Evolutionary conservation across 2,797 vertebrate species (phyloP), one percentile per base, ranked within the genome.

Genomic region (Cirrhinus mrigala): DNA sequence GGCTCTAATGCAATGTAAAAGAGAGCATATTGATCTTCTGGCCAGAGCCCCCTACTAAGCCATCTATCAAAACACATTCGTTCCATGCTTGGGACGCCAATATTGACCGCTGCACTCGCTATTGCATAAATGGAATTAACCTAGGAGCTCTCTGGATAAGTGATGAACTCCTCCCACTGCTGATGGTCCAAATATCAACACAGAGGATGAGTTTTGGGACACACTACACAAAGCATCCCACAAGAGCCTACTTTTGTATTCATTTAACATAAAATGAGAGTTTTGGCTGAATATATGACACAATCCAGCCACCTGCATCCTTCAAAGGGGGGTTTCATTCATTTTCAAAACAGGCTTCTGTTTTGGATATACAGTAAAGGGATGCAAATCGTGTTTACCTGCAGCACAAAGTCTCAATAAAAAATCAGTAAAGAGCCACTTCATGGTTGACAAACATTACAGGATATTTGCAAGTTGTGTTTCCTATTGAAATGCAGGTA

Each of bases 51-150:
- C 44, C 15, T 40, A 50, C 85, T 71, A 84, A 79, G 77, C 75
- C 75, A 85, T 87, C 84, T 73, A 84, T 89, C 88, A 88, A 82
- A 85, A 74, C 76, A 58, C 74, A 73, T 84, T 81, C 75, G n/a
- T 85, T 84, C 54, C 85, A 87, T 71, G 14, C 48, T 60, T 73
- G 64, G 66, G 79, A 86, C 29, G 14, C n/a, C 54, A 71, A 18
- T 84, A 88, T 86, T 62, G 64, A 88, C 69, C 16, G 22, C 82
- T 64, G 75, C 46, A 62, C 50, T 80, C 81, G 64, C 46, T 64
- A 75, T 29, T 84, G 62, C 78, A 82, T 87, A 77, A 89, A 73
- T 10, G 22, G 73, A 87, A 88, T 73, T 82, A 81, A 88, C 74
- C 79, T 75, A 76, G 75, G 58, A 82, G 40, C 54, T 71, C 48